These are phyloP conservation scores for Alexandromys fortis DNA, from an alignment of 2,113 vertebrate genomes.

Conservation along the genomic window DNA sequence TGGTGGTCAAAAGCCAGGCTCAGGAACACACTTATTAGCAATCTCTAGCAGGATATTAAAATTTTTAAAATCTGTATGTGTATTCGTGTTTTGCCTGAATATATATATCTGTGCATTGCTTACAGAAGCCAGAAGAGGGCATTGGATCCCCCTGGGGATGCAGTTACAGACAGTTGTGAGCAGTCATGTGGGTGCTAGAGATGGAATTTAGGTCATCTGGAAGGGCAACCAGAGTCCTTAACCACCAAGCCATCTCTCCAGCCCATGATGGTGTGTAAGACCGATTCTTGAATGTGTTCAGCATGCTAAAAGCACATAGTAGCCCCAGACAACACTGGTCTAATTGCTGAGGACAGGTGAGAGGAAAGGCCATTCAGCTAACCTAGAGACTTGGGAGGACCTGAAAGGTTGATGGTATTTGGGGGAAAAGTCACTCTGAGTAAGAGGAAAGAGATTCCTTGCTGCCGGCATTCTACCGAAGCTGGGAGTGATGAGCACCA, in stretches of 20 bases:
- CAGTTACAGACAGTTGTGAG: neutral
- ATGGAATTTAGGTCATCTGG: neutral
- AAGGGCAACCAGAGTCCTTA: neutral
- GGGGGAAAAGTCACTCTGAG: neutral
- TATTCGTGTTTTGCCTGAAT: neutral
- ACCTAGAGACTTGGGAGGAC: conserved; percentile 19
- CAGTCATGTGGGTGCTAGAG: neutral
- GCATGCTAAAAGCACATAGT: neutral
- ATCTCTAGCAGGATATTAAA: neutral
- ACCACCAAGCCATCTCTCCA: neutral
- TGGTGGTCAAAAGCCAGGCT: neutral
- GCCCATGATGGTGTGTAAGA: no score
- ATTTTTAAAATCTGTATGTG: neutral
- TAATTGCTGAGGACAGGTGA: conserved; percentile 6
- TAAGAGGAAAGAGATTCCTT: neutral
- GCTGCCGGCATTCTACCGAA: neutral
- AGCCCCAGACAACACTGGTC: neutral
- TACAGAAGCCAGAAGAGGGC: neutral
- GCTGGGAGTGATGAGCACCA: neutral
- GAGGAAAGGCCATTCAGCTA: conserved; percentile 22
- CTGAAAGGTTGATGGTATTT: conserved; percentile 29
- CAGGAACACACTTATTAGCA: neutral
- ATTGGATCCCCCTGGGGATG: neutral
- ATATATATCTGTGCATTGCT: neutral
- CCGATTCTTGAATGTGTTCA: neutral